These are phyloP conservation scores for Catocala fraxini DNA, from an alignment of 2,888 invertebrate species.

Conservation along the genomic window DNA sequence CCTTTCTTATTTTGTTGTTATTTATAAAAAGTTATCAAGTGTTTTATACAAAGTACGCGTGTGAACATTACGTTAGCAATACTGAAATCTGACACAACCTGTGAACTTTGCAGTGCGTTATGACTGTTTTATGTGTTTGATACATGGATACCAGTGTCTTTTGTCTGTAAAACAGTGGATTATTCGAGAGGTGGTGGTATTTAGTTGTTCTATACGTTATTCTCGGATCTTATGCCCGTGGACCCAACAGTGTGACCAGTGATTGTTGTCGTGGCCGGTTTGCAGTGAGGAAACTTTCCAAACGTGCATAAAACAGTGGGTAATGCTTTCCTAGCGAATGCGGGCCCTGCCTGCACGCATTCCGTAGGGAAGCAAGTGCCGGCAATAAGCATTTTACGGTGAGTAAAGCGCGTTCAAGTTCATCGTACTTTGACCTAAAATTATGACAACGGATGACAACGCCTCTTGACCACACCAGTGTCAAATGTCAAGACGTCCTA, in stretches of 20 bases:
- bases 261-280: constrained; percentile 87
- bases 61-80: constrained; percentile 63
- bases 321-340: constrained; percentile 86
- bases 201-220: constrained; percentile 71
- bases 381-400: constrained; percentile 87
- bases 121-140: constrained; percentile 69
- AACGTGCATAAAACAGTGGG: constrained; percentile 86
- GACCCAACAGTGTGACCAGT: constrained; percentile 82
- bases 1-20: constrained; percentile 72
- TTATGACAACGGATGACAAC: constrained; percentile 63
- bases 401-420: constrained; percentile 84
- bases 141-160: constrained; percentile 82
- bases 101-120: constrained; percentile 67
- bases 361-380: constrained; percentile 85
- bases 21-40: constrained; percentile 69
- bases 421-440: constrained; percentile 86
- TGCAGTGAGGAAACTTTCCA: constrained; percentile 85
- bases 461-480: constrained; percentile 58
- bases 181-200: constrained; percentile 76
- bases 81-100: constrained; percentile 43
- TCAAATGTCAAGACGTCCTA: constrained; percentile 68
- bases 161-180: constrained; percentile 82
- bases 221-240: constrained; percentile 71
- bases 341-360: constrained; percentile 84
- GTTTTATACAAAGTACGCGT: constrained; percentile 66